These are phyloP conservation scores for Macrostomum lignano DNA, from an alignment of 1,140 invertebrate genomes.

Conservation along the genomic window DNA sequence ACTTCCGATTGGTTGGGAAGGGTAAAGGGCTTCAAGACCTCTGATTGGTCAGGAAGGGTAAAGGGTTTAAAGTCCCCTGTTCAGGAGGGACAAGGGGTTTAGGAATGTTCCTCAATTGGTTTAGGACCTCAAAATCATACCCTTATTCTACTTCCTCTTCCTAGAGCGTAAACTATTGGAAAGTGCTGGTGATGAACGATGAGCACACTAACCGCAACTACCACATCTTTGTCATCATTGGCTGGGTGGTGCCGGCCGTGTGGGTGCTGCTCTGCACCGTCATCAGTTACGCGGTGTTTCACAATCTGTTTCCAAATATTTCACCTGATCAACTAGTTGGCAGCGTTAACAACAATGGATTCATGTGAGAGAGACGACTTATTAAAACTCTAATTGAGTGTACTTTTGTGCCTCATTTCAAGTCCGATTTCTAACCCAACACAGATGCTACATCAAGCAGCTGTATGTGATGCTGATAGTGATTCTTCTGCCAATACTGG, in stretches of 20 bases:
- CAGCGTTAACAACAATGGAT: slow-evolving; percentile 16
- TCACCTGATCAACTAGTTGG: slow-evolving; percentile 16
- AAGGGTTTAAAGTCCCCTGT: no score
- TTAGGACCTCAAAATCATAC: no score
- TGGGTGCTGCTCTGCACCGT: slow-evolving; percentile 16
- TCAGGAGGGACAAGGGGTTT: no score
- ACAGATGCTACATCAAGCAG: slow-evolving; percentile 21
- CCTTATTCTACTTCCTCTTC: no score
- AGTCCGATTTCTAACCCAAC: neutral
- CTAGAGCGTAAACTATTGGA: slow-evolving; percentile 20
- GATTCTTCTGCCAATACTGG: slow-evolving; percentile 14
- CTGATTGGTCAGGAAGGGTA: no score
- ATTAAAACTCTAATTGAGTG: neutral
- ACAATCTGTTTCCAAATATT: slow-evolving; percentile 13
- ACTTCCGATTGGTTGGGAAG: no score
- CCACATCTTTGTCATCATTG: slow-evolving; percentile 16
- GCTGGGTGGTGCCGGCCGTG: slow-evolving; percentile 19
- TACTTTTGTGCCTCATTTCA: slow-evolving; percentile 1
- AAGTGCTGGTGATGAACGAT: slow-evolving; percentile 21
- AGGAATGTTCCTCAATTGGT: no score
- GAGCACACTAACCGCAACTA: slow-evolving; percentile 22
- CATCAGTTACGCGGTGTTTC: slow-evolving; percentile 16
- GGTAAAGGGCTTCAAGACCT: no score
- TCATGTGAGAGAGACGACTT: slow-evolving; percentile 15
- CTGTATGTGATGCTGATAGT: slow-evolving; percentile 16